A percentile compares a stretch with the other conserved stretches of the same genome.
phyloP scores from a whole-genome alignment of 2,888 invertebrate species.

The Hofmannophila pseudospretella region DNA sequence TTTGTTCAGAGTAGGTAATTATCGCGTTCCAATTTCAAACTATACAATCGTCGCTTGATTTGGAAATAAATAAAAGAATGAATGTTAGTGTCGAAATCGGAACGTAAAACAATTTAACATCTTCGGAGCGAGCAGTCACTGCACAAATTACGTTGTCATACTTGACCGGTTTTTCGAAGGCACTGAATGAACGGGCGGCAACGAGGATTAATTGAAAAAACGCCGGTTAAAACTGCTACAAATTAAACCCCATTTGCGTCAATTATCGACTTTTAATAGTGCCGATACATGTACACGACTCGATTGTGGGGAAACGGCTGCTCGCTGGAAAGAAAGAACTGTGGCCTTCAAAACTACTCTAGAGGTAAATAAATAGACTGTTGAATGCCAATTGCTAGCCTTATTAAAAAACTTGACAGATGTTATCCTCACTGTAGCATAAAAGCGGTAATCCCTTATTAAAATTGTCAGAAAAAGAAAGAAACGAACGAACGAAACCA shows the following conservation, averaged over 20 bases:
- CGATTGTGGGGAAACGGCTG: conserved; percentile 23
- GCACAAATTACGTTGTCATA: conserved; percentile 7
- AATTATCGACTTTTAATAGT: conserved; percentile 41
- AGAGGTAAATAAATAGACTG: conserved; percentile 22
- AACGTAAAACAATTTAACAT: conserved; percentile 5
- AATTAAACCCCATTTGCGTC: conserved; percentile 36
- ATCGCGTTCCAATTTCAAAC: no score
- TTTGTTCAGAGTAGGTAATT: no score
- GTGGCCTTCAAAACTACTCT: conserved; percentile 30
- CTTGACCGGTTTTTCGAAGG: conserved; percentile 7
- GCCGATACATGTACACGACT: conserved; percentile 23
- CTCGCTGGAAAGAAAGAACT: conserved; percentile 27
- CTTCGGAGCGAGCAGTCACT: conserved; percentile 5
- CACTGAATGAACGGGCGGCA: conserved; percentile 3
- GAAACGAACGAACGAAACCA: conserved; percentile 15
- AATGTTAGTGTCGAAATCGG: conserved; percentile 3
- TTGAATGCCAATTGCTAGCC: conserved; percentile 15
- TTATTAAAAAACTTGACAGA: conserved; percentile 18
- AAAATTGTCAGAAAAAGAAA: conserved; percentile 21
- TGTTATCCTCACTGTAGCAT: conserved; percentile 17
- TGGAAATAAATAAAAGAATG: conserved; percentile 2
- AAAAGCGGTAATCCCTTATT: conserved; percentile 17
- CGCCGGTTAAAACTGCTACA: conserved; percentile 15
- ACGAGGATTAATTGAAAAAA: conserved; percentile 18
- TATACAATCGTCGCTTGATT: no score